Evolutionary conservation across 37 sponge, comb jelly and placozoan genomes (phyloP).

Genomic region (Halisarca cf. caerulea): DNA sequence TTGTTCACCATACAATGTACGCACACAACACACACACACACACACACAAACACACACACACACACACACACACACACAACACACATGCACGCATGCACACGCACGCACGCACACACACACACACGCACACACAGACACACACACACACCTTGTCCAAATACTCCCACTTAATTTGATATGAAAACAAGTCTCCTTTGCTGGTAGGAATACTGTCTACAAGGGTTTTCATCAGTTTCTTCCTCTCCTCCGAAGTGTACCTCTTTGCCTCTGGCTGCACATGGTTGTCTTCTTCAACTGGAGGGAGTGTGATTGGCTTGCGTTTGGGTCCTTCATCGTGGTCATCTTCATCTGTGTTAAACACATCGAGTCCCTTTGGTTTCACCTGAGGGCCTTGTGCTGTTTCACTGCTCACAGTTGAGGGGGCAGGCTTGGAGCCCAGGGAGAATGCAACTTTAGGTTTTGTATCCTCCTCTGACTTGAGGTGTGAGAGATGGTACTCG

Average conservation of each 20-base stretch:
- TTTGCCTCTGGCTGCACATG: slow-evolving; percentile 8
- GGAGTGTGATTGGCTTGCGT: slow-evolving; percentile 66
- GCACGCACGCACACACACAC: not conserved
- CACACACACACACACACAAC: too few species aligned
- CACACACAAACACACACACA: too few species aligned
- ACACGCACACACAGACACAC: not conserved
- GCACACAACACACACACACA: too few species aligned
- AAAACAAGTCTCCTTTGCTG: slow-evolving; percentile 88
- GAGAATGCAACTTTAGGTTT: slow-evolving; percentile 68
- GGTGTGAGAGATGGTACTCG: slow-evolving; percentile 20
- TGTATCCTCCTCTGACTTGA: slow-evolving; percentile 29
- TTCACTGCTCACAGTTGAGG: not conserved
- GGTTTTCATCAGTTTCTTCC: slow-evolving; percentile 83
- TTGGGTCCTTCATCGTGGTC: slow-evolving; percentile 55
- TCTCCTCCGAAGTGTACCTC: slow-evolving; percentile 73
- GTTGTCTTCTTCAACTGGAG: slow-evolving; percentile 64
- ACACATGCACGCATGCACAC: not conserved
- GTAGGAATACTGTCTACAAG: slow-evolving; percentile 95
- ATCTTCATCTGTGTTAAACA: slow-evolving; percentile 64
- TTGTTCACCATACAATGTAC: too few species aligned
- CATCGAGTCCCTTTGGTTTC: slow-evolving; percentile 35
- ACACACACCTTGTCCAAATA: slow-evolving; percentile 79
- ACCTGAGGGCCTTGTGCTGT: not conserved
- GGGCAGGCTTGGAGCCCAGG: slow-evolving; percentile 13
- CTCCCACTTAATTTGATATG: slow-evolving; percentile 89